Evolutionary conservation across 2,888 invertebrate genomes (phyloP).

Genomic region (Nymphalis urticae): DNA sequence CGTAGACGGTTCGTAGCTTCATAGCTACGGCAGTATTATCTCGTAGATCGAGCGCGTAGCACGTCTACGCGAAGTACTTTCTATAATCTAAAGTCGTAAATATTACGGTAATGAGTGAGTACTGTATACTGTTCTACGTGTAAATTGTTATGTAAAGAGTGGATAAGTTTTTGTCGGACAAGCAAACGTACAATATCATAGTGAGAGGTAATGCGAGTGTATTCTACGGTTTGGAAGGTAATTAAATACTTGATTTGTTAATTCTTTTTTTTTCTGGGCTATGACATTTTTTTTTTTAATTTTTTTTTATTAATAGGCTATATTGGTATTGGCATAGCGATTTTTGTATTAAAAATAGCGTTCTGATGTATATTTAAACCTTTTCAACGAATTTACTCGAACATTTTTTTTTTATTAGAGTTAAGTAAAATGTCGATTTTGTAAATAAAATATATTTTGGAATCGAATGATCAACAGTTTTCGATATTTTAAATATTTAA

Average conservation of each 20-base stretch:
- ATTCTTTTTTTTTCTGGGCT: not conserved
- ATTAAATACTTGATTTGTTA: slow-evolving; percentile 10
- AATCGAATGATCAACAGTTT: too few relatives aligned
- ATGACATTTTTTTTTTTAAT: not conserved
- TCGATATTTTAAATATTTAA: too few relatives aligned
- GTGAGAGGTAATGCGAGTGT: slow-evolving; percentile 74
- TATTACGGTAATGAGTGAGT: slow-evolving; percentile 52
- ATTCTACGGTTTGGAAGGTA: slow-evolving; percentile 72
- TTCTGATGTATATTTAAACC: too few relatives aligned
- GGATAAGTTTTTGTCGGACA: slow-evolving; percentile 72
- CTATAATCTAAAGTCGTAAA: slow-evolving; percentile 35
- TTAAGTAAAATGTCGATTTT: too few relatives aligned
- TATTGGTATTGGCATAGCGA: too few relatives aligned
- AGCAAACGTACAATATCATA: slow-evolving; percentile 78
- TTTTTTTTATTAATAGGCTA: too few relatives aligned
- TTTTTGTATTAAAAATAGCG: too few relatives aligned
- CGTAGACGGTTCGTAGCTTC: slow-evolving; percentile 52
- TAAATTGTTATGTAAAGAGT: slow-evolving; percentile 76
- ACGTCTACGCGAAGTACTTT: slow-evolving; percentile 53
- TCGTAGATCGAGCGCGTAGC: slow-evolving; percentile 65
- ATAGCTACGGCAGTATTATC: slow-evolving; percentile 62
- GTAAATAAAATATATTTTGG: too few relatives aligned
- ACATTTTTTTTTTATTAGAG: too few relatives aligned
- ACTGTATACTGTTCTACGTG: slow-evolving; percentile 48
- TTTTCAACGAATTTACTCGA: too few relatives aligned